Conservation (phyloP, 1,140 invertebrate genomes). For the Solen grandis region DNA sequence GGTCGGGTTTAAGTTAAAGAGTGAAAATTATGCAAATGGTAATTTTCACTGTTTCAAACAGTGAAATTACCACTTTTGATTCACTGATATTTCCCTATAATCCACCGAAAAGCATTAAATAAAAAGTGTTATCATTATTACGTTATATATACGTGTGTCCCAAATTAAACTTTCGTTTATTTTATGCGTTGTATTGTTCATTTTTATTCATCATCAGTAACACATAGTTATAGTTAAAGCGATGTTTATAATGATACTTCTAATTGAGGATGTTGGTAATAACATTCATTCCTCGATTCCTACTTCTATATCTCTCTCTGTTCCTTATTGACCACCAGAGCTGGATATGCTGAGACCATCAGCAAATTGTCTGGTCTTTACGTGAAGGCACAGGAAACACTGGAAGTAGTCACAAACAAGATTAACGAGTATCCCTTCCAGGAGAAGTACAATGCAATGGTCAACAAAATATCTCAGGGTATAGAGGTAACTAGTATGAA, state of each 20-base stretch:
- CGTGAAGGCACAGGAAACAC: not conserved
- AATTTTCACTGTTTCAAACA: too few species aligned
- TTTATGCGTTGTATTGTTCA: too few species aligned
- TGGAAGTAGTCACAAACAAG: constrained; percentile 49
- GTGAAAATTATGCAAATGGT: too few species aligned
- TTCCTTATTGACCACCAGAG: not conserved
- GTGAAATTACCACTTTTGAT: too few species aligned
- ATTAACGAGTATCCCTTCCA: constrained; percentile 55
- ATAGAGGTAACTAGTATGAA: constrained; percentile 53
- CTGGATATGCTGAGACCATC: constrained; percentile 13
- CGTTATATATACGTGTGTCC: too few species aligned
- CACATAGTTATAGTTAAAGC: not conserved
- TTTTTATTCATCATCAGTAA: not conserved
- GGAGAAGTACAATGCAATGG: constrained; percentile 57
- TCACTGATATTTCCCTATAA: too few species aligned
- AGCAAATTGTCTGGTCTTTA: not conserved
- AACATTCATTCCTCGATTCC: too few species aligned
- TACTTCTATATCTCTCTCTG: not conserved
- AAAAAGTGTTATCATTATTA: too few species aligned
- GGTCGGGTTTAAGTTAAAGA: too few species aligned
- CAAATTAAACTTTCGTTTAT: too few species aligned
- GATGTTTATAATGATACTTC: not conserved
- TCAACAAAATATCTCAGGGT: constrained; percentile 31
- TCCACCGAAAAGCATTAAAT: too few species aligned
- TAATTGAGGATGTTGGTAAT: too few species aligned